Evolutionary conservation across 2,113 vertebrate genomes (phyloP).

Genomic region (Toxostoma redivivum): DNA sequence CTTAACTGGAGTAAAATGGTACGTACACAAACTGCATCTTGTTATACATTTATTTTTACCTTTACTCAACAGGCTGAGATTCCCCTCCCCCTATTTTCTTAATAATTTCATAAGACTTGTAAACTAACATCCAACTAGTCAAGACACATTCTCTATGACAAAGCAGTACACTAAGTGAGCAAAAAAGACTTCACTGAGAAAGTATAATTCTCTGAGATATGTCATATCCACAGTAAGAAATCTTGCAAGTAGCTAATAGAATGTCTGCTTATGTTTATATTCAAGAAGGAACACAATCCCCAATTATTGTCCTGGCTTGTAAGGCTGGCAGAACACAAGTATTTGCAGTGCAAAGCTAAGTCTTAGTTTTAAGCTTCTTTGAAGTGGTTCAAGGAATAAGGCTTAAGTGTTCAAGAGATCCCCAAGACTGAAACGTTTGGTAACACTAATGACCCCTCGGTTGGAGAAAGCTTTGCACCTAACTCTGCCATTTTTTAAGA

Average conservation of each 20-base stretch:
- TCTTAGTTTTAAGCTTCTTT: not conserved
- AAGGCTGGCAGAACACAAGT: not conserved
- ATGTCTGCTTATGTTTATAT: not conserved
- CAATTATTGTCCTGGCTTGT: not conserved
- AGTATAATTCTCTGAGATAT: not conserved
- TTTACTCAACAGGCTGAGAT: not conserved
- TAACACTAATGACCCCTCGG: not conserved
- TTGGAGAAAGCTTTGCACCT: not conserved
- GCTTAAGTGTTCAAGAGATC: not conserved
- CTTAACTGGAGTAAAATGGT: accelerated
- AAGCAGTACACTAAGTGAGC: not conserved
- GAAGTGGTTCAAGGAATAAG: not conserved
- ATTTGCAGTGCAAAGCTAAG: not conserved
- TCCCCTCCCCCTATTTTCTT: not conserved
- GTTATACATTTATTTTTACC: not conserved
- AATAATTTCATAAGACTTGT: not conserved
- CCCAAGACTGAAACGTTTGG: not conserved
- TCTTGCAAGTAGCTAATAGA: not conserved
- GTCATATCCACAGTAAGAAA: not conserved
- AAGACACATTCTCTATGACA: not conserved
- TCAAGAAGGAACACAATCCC: not conserved
- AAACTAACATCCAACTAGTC: not conserved
- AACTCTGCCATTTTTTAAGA: not conserved
- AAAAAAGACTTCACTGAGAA: not conserved
- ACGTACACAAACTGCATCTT: not conserved